These are phyloP conservation scores for Pica pica DNA, from an alignment of 2,113 vertebrate genomes.

Conservation along the genomic window DNA sequence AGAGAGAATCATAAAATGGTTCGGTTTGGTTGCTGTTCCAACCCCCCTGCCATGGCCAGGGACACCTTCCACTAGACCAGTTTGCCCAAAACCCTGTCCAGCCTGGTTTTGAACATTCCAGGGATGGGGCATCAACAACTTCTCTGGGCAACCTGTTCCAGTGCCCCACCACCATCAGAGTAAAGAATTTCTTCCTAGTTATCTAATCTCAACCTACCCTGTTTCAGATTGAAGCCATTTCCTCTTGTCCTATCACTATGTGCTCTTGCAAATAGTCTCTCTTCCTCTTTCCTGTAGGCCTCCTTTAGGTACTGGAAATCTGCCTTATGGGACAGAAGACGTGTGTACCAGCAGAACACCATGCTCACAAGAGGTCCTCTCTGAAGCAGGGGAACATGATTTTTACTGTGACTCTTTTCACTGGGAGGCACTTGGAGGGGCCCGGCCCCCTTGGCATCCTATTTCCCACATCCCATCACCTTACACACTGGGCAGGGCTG, in stretches of 20 bases:
- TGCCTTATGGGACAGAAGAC: accelerated
- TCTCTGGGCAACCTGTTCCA: background rate
- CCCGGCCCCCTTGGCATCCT: accelerated
- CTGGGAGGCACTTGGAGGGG: background rate
- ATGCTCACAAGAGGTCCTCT: accelerated
- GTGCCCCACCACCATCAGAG: background rate
- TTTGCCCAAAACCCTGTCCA: background rate
- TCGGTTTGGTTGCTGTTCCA: background rate
- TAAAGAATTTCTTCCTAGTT: background rate
- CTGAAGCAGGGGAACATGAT: background rate
- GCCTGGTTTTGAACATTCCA: background rate
- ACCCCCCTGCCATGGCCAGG: background rate
- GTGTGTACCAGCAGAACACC: accelerated
- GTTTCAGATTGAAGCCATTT: background rate
- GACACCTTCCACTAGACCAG: background rate
- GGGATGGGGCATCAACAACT: background rate
- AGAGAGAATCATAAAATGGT: background rate
- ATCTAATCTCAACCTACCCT: background rate
- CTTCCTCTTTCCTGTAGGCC: background rate
- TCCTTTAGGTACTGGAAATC: background rate
- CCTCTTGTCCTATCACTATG: background rate
- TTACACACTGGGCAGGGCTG: background rate
- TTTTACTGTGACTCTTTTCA: background rate
- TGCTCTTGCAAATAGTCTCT: background rate
- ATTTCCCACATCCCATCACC: background rate